These are phyloP conservation scores for Pterocles burchelli DNA, from an alignment of 2,113 vertebrate species.

Conservation along the genomic window DNA sequence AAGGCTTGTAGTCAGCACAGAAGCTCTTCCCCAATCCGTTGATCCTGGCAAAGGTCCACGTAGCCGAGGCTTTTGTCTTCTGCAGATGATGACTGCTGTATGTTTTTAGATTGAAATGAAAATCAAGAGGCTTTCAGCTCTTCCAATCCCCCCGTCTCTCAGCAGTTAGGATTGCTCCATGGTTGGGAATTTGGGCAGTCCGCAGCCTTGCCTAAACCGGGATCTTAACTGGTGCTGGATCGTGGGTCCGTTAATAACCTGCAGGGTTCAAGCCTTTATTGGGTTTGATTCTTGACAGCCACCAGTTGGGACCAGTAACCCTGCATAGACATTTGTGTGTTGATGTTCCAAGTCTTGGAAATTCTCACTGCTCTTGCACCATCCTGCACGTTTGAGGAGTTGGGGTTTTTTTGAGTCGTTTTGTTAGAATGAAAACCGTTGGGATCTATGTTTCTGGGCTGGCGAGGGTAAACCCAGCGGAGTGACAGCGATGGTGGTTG, in stretches of 20 bases:
- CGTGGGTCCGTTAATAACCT: not conserved
- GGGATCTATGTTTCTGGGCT: not conserved
- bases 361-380: not conserved
- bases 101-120: not conserved
- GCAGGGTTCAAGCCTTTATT: too few species aligned
- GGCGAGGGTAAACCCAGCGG: not conserved
- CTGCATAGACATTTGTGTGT: accelerated
- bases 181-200: not conserved
- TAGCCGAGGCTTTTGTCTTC: not conserved
- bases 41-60: not conserved
- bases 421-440: not conserved
- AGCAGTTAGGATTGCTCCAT: not conserved
- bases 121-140: not conserved
- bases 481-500: not conserved
- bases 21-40: not conserved
- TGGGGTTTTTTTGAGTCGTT: not conserved
- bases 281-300: not conserved
- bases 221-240: not conserved
- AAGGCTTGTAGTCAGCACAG: not conserved
- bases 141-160: not conserved
- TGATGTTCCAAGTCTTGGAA: too few species aligned
- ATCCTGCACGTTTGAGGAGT: too few species aligned
- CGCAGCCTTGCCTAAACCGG: not conserved
- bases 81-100: not conserved
- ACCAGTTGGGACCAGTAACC: not conserved